Conservation (phyloP, 2,888 invertebrate species). For the Calameuta idolon region DNA sequence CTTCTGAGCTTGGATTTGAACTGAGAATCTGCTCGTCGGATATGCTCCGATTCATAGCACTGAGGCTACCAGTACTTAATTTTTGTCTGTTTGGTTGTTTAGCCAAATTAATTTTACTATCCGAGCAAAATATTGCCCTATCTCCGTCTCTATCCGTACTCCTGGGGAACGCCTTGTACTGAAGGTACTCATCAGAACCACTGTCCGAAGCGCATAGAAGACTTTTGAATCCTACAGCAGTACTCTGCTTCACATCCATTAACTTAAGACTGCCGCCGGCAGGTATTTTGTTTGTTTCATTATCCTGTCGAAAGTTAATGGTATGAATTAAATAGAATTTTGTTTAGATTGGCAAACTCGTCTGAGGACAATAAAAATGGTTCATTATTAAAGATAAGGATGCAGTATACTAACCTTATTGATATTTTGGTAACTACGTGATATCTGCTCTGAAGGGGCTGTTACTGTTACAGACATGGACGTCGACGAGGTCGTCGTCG, state of each 20-base stretch:
- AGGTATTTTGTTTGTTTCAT: too few relatives aligned
- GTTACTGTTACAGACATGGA: too few relatives aligned
- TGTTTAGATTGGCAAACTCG: too few relatives aligned
- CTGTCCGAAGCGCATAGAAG: slow-evolving; percentile 53
- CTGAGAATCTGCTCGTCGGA: slow-evolving; percentile 50
- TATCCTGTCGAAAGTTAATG: too few relatives aligned
- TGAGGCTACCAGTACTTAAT: slow-evolving; percentile 13
- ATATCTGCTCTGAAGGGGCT: too few relatives aligned
- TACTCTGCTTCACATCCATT: slow-evolving; percentile 49
- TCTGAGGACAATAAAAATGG: too few relatives aligned
- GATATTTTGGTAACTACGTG: too few relatives aligned
- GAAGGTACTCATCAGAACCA: slow-evolving; percentile 54
- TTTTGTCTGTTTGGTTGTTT: not conserved
- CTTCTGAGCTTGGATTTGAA: slow-evolving; percentile 45
- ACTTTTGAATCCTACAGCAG: slow-evolving; percentile 52
- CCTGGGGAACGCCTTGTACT: slow-evolving; percentile 44
- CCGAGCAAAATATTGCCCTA: slow-evolving; percentile 1
- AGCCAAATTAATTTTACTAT: slow-evolving; percentile 16
- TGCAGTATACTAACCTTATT: too few relatives aligned
- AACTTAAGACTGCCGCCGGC: slow-evolving; percentile 15
- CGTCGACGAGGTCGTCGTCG: too few relatives aligned
- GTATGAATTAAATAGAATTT: too few relatives aligned
- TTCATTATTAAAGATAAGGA: too few relatives aligned
- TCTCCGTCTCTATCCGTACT: slow-evolving; percentile 8
- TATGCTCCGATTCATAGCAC: slow-evolving; percentile 35